Evolutionary conservation across 2,888 invertebrate genomes (phyloP).

Genomic region (Drosophila borborema): DNA sequence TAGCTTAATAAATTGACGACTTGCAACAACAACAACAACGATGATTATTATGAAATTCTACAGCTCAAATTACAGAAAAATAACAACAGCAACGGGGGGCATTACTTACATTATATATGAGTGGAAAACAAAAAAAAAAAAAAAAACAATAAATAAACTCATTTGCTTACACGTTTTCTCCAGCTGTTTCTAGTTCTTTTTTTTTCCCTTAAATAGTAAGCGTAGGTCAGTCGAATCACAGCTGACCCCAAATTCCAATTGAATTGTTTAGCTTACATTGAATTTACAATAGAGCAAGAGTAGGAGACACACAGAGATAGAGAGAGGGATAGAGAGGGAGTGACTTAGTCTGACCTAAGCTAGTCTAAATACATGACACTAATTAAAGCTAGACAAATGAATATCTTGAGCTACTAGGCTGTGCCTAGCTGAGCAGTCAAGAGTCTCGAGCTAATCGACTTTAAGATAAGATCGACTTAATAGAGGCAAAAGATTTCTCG

Average conservation of each 20-base stretch:
- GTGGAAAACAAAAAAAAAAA: neutral
- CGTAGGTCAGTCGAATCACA: constrained; percentile 37
- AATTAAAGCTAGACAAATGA: constrained; percentile 7
- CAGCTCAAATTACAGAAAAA: constrained; percentile 48
- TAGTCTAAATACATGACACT: neutral
- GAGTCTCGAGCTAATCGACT: neutral
- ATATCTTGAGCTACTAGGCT: neutral
- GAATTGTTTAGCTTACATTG: constrained; percentile 43
- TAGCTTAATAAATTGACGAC: constrained; percentile 45
- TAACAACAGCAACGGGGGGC: neutral
- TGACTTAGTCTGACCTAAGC: neutral
- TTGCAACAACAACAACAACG: constrained; percentile 19
- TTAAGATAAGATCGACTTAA: neutral
- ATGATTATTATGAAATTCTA: constrained; percentile 45
- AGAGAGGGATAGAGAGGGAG: neutral
- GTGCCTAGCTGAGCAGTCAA: neutral
- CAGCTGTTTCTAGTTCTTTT: constrained; percentile 8
- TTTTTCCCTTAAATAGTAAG: constrained; percentile 14
- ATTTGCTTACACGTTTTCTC: constrained; percentile 8
- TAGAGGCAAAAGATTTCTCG: neutral
- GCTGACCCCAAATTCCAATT: constrained; percentile 54
- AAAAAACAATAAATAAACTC: neutral
- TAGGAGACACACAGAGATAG: too few relatives aligned
- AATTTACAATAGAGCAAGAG: constrained; percentile 14
- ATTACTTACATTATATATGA: neutral